These are phyloP conservation scores for Linyphia triangularis DNA, from an alignment of 2,888 invertebrate species.

Conservation along the genomic window DNA sequence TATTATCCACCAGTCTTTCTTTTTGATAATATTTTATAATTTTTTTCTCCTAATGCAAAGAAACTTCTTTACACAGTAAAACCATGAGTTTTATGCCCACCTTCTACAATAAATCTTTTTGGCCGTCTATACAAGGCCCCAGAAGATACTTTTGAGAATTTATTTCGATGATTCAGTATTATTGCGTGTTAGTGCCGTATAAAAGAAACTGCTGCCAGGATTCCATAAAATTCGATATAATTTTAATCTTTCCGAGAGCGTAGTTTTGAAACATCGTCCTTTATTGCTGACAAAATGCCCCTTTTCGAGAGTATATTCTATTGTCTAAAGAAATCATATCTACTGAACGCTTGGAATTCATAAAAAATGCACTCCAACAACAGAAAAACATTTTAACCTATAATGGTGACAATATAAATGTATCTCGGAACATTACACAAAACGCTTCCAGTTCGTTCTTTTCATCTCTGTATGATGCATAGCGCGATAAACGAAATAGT, in stretches of 20 bases:
- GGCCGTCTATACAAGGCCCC: too few relatives aligned
- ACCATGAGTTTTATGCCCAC: too few relatives aligned
- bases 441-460: background rate
- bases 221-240: background rate
- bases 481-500: slow-evolving; percentile 27
- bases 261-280: background rate
- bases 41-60: too few relatives aligned
- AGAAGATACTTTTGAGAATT: too few relatives aligned
- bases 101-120: too few relatives aligned
- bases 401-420: slow-evolving; percentile 3
- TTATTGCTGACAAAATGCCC: background rate
- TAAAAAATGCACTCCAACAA: background rate
- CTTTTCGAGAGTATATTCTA: background rate
- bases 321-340: too few relatives aligned
- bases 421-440: slow-evolving; percentile 3
- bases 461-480: slow-evolving; percentile 37
- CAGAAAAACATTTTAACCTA: background rate
- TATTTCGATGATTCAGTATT: background rate
- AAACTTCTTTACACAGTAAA: too few relatives aligned
- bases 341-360: background rate
- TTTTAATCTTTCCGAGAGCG: background rate
- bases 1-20: too few relatives aligned
- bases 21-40: too few relatives aligned
- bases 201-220: background rate
- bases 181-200: background rate